Conservation (phyloP, 2,888 invertebrate genomes). For the Euclidia mi region DNA sequence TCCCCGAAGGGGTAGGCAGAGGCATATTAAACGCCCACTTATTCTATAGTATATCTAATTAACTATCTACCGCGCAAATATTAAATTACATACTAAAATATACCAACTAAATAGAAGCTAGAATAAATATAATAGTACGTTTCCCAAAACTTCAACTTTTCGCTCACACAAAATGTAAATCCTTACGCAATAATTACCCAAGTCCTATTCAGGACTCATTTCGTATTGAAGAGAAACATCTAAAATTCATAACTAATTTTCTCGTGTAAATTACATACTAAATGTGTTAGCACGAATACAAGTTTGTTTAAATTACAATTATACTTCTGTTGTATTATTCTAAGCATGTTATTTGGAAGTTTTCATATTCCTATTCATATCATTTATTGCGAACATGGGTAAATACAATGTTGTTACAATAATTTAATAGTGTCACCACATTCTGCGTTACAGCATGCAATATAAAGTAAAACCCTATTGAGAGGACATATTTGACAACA, state of each 20-base stretch:
- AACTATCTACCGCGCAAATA: background rate
- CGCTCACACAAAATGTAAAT: background rate
- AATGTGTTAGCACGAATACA: background rate
- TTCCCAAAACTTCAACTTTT: background rate
- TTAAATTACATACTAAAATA: background rate
- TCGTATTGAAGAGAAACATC: constrained; percentile 43
- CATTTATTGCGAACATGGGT: too few species aligned
- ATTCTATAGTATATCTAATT: too few species aligned
- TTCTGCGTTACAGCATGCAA: too few species aligned
- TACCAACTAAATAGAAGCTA: background rate
- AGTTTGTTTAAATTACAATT: background rate
- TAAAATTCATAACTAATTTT: constrained; percentile 50
- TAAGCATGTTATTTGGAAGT: background rate
- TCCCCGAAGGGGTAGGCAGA: too few species aligned
- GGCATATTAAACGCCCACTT: too few species aligned
- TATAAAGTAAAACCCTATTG: too few species aligned
- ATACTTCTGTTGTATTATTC: background rate
- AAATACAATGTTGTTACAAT: too few species aligned
- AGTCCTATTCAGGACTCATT: constrained; percentile 13
- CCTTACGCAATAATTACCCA: background rate
- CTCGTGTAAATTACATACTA: constrained; percentile 12
- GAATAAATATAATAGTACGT: background rate
- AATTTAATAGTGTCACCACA: too few species aligned
- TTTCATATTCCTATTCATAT: too few species aligned
- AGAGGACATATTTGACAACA: too few species aligned